Evolutionary conservation across 2,797 vertebrate genomes (phyloP), one percentile per base, ranked within the genome.

Genomic region (Cynopterus sphinx): DNA sequence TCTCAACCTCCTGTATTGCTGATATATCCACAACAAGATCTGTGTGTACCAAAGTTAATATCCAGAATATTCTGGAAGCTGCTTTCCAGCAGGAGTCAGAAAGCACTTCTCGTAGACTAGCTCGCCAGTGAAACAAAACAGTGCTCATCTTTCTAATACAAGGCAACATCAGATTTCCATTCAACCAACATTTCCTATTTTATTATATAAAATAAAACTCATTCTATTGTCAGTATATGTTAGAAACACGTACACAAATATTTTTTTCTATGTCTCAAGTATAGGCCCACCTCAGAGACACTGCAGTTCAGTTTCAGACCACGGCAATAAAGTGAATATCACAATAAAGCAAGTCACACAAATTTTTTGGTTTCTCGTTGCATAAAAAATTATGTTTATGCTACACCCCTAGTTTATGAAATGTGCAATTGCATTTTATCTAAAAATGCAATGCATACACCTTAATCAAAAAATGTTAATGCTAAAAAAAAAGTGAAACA

Each of bases 21-120:
- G 74, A 75, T 19, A 6, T 0, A 9, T 24, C 57, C 55, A 59
- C 31, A 51, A 7, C 22, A 26, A 77, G 36, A 0, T 43, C 16
- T 51, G 0, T 68, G 43, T 70, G 24, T 53, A 43, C 31, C 55
- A 31, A 77, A 43, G 22, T 19, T 33, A 90, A 67, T 22, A 41
- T 36, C 26, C 46, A 31, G 63, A 78, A 75, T 90, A 67, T 74
- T 92, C 83, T 79, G 63, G 51, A 90, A 95, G 74, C 79, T 51
- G 21, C 33, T 81, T 90, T 24, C 74, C 22, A 46, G 33, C 9
- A 43, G 53, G 46, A 70, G 31, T 6, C 57, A 11, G 51, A 88
- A 88, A 84, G 17, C 9, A 36, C 39, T 61, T 63, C 31, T 74
- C 39, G n/a, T 26, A 77, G 31, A 53, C 63, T 55, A 26, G 70